These are phyloP conservation scores for Benitochromis conjunctus DNA, from an alignment of 2,113 vertebrate species.

Conservation along the genomic window DNA sequence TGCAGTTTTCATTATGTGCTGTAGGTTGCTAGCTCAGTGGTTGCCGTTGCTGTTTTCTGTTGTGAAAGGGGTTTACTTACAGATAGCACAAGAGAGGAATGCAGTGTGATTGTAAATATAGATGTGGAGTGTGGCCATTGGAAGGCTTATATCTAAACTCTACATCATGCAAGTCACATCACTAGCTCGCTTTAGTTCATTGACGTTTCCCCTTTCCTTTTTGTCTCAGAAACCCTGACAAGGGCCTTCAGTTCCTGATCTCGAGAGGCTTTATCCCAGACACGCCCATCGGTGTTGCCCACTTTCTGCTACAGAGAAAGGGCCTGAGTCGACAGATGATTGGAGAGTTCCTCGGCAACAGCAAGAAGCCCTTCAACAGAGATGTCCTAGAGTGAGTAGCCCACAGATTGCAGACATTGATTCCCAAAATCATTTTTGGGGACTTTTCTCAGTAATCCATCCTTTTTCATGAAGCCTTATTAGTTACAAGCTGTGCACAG, in stretches of 20 bases:
- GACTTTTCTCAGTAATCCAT: background rate
- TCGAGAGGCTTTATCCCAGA: conserved; percentile 97
- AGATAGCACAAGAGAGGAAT: background rate
- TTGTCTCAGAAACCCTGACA: conserved; percentile 90
- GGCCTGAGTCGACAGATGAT: conserved; percentile 99
- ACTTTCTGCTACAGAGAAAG: conserved; percentile 95
- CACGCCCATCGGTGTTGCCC: conserved; percentile 95
- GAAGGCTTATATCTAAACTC: background rate
- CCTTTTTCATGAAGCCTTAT: background rate
- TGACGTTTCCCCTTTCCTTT: background rate
- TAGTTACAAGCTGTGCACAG: background rate
- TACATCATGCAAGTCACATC: background rate
- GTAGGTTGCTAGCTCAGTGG: background rate
- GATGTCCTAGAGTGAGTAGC: conserved; percentile 94
- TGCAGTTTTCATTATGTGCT: background rate
- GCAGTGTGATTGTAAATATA: background rate
- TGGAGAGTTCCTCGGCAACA: conserved; percentile 96
- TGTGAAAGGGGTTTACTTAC: background rate
- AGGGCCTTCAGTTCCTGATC: conserved; percentile 97
- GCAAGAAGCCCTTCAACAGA: conserved; percentile 98
- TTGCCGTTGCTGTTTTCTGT: background rate
- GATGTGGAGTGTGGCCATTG: background rate
- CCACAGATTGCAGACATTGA: background rate
- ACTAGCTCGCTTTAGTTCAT: background rate
- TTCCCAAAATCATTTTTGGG: background rate